Evolutionary conservation across 2,888 invertebrate genomes (phyloP).

Genomic region (Scaptodrosophila latifasciaeformis): DNA sequence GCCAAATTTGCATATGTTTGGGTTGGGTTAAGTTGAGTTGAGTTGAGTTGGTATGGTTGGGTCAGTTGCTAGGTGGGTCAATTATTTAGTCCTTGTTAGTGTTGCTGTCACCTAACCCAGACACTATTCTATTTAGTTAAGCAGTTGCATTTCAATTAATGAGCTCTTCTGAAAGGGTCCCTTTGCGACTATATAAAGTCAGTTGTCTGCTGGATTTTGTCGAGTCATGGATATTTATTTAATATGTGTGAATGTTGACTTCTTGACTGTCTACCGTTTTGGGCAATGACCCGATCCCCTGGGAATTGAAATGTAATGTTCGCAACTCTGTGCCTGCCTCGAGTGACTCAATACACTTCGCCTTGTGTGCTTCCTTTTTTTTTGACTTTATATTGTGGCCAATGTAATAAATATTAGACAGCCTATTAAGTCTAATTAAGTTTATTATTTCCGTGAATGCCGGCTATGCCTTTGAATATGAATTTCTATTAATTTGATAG

Average conservation of each 20-base stretch:
- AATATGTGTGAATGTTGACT: not conserved
- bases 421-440: conserved; percentile 28
- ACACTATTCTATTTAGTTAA: conserved; percentile 43
- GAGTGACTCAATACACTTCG: too few relatives aligned
- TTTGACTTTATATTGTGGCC: not conserved
- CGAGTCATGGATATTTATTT: not conserved
- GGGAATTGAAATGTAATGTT: too few relatives aligned
- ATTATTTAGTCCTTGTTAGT: conserved; percentile 52
- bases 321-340: too few relatives aligned
- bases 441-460: conserved; percentile 30
- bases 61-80: conserved; percentile 26
- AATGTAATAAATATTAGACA: not conserved
- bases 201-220: not conserved
- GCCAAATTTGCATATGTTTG: conserved; percentile 40
- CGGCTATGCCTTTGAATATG: not conserved
- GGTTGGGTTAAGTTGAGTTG: too few relatives aligned
- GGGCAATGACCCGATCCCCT: not conserved
- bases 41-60: too few relatives aligned
- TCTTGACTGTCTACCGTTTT: too few relatives aligned
- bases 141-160: conserved; percentile 55
- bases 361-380: conserved; percentile 6
- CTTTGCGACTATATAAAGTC: conserved; percentile 8
- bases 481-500: not conserved
- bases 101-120: conserved; percentile 9
- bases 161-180: conserved; percentile 22